Percentiles rank a stretch among this genome's conserved stretches.
Evolutionary conservation across 2,797 vertebrate species (phyloP).

Genomic region (Siniperca undulata): DNA sequence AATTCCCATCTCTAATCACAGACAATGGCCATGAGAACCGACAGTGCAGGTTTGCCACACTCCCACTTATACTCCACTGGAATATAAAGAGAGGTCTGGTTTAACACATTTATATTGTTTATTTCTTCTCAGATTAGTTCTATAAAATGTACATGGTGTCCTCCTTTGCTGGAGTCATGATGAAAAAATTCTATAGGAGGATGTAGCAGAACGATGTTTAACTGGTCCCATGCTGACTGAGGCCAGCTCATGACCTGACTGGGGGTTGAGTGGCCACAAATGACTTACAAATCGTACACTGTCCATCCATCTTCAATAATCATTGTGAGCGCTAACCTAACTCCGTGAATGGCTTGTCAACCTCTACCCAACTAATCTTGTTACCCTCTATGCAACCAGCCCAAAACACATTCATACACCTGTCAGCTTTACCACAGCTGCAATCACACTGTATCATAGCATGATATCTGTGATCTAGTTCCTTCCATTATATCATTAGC

Average conservation of each 20-base stretch:
- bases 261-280: not conserved
- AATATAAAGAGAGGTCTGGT: not conserved
- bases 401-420: conserved; percentile 22
- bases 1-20: conserved; percentile 23
- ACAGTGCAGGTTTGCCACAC: not conserved
- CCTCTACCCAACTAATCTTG: conserved; percentile 3
- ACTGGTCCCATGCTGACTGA: not conserved
- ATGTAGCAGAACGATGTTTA: not conserved
- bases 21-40: not conserved
- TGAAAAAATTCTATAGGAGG: not conserved
- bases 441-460: conserved; percentile 21
- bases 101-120: not conserved
- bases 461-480: conserved; percentile 45
- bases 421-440: conserved; percentile 31
- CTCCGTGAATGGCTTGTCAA: not conserved
- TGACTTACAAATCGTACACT: conserved; percentile 3
- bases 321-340: conserved; percentile 20
- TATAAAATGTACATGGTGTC: not conserved
- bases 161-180: not conserved
- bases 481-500: conserved; percentile 50
- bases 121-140: not conserved
- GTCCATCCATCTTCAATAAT: conserved; percentile 8
- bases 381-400: not conserved
- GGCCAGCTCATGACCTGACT: conserved; percentile 8
- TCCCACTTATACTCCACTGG: not conserved